Base-by-base conservation (phyloP, 2,113 vertebrate species). In the Dissostichus mawsoni region DNA sequence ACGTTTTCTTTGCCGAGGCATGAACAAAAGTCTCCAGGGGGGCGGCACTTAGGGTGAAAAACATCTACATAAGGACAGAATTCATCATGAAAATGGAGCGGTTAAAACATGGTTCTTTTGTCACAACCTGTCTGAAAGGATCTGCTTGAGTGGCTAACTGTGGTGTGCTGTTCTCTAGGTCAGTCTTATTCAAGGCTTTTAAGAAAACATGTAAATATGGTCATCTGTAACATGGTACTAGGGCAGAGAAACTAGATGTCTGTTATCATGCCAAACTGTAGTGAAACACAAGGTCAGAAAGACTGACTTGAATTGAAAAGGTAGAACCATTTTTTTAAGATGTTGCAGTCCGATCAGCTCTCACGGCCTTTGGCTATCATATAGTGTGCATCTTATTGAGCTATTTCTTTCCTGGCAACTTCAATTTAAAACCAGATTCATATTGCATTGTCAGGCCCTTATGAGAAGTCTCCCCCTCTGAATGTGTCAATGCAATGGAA, bases 21-120 rank as follows among this genome's bases (percentile, higher is more conserved):
- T 68, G 69, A 66, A 81, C 29, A 65, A 33, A 73, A 17, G 75
- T 48, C 50, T 52, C 74, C 50, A 61, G 11, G 56, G 70, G 63
- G 52, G 41, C n/a, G 50, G 3, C 20, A 64, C 57, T 55, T 3
- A 33, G 33, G 71, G 59, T 48, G 29, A 56, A 74, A 64, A 65
- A 64, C 47, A 53, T 14, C 51, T 23, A 20, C 41, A 64, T 45
- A 57, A 67, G 67, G 41, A 63, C 64, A 44, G 8, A 63, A 16
- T 71, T 68, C 75, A 55, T 59, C 55, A n/a, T 48, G 3, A 58
- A 68, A 80, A 13, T 18, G 0, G 69, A 36, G 20, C 14, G 52
- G 7, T 41, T 41, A 41, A 17, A 82, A 78, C 13, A 51, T 50
- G n/a, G 11, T 50, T 56, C 52, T 53, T 64, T 17, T n/a, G 56